Evolutionary conservation across 1,140 invertebrate species (phyloP), one percentile per base, ranked within the genome.

Genomic region (Brachionus koreanus): DNA sequence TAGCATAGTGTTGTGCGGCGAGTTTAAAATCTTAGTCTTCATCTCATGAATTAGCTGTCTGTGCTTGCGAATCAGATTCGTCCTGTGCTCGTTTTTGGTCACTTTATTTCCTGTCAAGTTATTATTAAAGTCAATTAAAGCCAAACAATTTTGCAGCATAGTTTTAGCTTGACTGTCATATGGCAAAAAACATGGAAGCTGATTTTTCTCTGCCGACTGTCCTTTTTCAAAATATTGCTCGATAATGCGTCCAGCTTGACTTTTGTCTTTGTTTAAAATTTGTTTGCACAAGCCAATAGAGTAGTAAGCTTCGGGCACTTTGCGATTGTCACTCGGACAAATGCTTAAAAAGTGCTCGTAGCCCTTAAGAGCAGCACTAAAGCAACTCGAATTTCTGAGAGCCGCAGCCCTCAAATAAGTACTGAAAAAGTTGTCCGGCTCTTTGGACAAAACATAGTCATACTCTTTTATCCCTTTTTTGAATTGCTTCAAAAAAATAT

Each of bases 141-240:
- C 7, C 37, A 37, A 5, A 33, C 6, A 37, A 69, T 35, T 16
- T 69, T 35, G 25, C 4, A 65, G 61, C 3, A 13, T 69, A 6
- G 49, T 52, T 52, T 52, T 52, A 19, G 49, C 19, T 52, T 52
- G 16, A 52, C 65, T 65, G 61, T 72, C n/a, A 49, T 49, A 75
- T 7, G 72, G 72, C 25, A 75, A 75, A 75, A 75, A 75, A 49
- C 72, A 75, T 19, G 72, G 72, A 12, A 75, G 43, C 29, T 75
- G 72, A n/a, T 49, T 10, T 49, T 49, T 46, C 43, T 75, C 72
- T 35, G 72, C 72, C 29, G 29, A 5, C 33, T 75, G 5, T 29
- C 72, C 42, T 49, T 75, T 5, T 25, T 49, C 10, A 49, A 23
- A 49, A 4, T 29, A 16, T n/a, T 49, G 10, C 16, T 49, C 29